Evolutionary conservation across 1,140 invertebrate genomes (phyloP), one percentile per base, ranked within the genome.

Genomic region (Venustaconcha ellipsiformis): DNA sequence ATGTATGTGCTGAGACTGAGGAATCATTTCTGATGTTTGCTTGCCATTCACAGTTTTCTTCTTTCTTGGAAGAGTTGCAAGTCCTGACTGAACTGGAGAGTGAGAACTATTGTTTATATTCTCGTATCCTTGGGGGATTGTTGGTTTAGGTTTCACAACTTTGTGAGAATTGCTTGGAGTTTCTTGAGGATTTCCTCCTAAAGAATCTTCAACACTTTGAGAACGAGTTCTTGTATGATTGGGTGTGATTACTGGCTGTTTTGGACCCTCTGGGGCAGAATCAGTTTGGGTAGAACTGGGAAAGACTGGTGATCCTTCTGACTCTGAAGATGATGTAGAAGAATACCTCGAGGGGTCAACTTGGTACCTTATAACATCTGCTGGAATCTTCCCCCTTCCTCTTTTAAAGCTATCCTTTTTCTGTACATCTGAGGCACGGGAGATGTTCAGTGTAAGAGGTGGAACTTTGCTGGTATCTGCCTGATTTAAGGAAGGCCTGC

Each of bases 391-490:
- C 12, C 80, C 82, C 68, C 85, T 84, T 2, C 80, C 82, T 70
- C 82, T 85, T 73, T 84, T 87, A 62, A 88, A 86, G 59, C 83
- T 87, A 4, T 88, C 86, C 77, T 84, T 86, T 67, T 83, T 83
- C 63, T 83, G 82, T 57, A 80, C 79, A 56, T 80, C 80, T 62
- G 64, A 62, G 26, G 63, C 77, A 20, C 81, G 66, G 37, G 78
- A 78, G 58, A 82, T 81, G 78, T 86, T 86, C 14, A 77, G 80
- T 17, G 84, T 78, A 63, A 86, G 11, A 48, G 37, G 37, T 26
- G 82, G 82, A 55, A 79, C 71, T 57, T 72, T 75, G 30, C 70
- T 80, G n/a, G 81, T 76, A 56, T 84, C 83, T 13, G 73, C 70
- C n/a, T 74, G 70, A 56, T 74, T 83, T 1, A 82, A 56, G 18